A percentile compares a stretch with the other conserved stretches of the same genome.
These are phyloP conservation scores for Callithrix jacchus DNA, from an alignment of 2,113 vertebrate species.

Conservation along the genomic window DNA sequence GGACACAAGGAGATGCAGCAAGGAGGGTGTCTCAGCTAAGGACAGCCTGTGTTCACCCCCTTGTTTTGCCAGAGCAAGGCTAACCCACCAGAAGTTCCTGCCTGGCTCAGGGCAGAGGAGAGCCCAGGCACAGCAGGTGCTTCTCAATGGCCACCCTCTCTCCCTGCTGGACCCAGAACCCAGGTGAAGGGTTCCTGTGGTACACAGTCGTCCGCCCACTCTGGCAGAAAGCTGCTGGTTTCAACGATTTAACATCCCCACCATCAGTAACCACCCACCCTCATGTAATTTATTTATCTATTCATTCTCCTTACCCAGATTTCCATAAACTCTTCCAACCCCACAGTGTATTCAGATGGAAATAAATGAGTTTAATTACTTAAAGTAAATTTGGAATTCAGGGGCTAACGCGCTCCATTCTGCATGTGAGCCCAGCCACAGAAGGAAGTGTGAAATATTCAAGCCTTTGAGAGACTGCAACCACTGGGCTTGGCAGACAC, in stretches of 20 bases:
- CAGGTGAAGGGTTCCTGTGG: neutral
- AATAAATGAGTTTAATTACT: slow-evolving; percentile 79
- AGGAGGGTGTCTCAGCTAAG: neutral
- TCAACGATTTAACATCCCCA: neutral
- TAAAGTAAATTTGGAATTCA: slow-evolving; percentile 75
- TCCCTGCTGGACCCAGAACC: neutral
- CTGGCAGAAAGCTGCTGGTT: neutral
- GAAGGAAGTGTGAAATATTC: slow-evolving; percentile 63
- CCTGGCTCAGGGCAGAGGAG: neutral
- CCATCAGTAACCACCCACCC: neutral
- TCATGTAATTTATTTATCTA: slow-evolving; percentile 55
- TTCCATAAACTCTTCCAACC: slow-evolving; percentile 63
- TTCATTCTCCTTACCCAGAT: slow-evolving; percentile 50
- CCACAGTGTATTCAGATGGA: slow-evolving; percentile 69
- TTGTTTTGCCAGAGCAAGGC: neutral
- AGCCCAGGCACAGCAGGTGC: neutral
- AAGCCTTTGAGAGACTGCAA: slow-evolving; percentile 45
- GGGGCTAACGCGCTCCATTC: neutral
- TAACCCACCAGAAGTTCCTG: neutral
- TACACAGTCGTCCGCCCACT: too few relatives aligned
- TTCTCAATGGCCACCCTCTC: neutral
- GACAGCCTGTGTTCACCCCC: too few relatives aligned
- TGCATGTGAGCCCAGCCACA: slow-evolving; percentile 36
- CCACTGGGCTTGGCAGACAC: slow-evolving; percentile 53
- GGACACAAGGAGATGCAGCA: rapidly evolving